Evolutionary conservation across 2,113 vertebrate species (phyloP), one percentile per base, ranked within the genome.

Genomic region (Egretta garzetta): DNA sequence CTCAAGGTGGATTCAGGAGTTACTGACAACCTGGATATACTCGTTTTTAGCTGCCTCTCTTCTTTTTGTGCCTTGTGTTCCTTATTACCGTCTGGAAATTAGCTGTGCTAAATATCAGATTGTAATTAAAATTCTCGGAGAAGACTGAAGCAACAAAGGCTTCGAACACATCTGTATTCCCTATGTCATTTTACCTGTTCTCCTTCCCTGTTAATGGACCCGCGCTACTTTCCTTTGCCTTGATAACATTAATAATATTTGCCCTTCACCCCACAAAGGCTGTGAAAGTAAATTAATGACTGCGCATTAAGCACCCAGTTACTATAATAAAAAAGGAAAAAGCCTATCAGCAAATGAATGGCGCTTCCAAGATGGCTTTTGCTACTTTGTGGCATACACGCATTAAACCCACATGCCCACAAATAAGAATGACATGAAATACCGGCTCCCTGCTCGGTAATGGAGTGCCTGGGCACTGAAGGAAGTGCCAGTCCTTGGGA

Each of bases 201-300:
- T 88, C 66, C 53, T 86, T 62, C 41, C 27, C 17, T 58, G 12
- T 27, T 92, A 94, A 92, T 73, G 50, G 71, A 53, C 64, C 58
- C 50, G 7, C 27, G 30, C 32, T 80, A 20, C 59, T 92, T 92
- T 68, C 35, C 17, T 72, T 93, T 94, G 74, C 58, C 58, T 90
- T 64, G 45, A 39, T 55, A 66, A 58, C 53, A 12, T 5, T 49
- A 70, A 56, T 60, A 76, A 35, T 80, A 73, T 80, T 83, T 94
- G 66, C 71, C 63, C 45, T 92, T 90, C 45, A 87, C 37, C 13
- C 53, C 60, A 76, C 58, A 62, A 90, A 80, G 50, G 50, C 75
- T 73, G 37, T 22, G 90, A 45, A 86, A 83, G 71, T 76, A 76
- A 96, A 86, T 70, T 72, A 86, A 93, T 91, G 53, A 41, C 21